These are phyloP conservation scores for Colletes latitarsis DNA, from an alignment of 1,140 invertebrate genomes.

Conservation along the genomic window DNA sequence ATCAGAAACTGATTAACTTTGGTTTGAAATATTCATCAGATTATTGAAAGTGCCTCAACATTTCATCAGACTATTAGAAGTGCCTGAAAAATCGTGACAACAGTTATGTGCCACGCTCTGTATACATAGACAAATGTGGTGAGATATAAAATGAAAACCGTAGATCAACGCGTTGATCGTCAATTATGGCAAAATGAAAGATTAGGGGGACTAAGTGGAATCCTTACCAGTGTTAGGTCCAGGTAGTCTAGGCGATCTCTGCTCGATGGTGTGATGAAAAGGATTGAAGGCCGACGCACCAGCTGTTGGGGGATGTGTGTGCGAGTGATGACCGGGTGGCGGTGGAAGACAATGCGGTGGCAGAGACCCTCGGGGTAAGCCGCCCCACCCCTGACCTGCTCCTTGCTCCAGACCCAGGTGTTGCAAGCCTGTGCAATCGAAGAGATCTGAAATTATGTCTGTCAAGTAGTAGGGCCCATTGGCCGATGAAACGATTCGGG, in stretches of 20 bases:
- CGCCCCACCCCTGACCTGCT: constrained; percentile 77
- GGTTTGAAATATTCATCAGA: too few relatives aligned
- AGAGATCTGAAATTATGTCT: constrained; percentile 64
- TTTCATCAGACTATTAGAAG: too few relatives aligned
- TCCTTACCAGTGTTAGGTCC: constrained; percentile 71
- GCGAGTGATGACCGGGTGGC: constrained; percentile 77
- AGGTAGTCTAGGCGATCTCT: constrained; percentile 76
- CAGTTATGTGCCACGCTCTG: too few relatives aligned
- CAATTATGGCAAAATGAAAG: too few relatives aligned
- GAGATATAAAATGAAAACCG: too few relatives aligned
- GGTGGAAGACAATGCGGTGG: constrained; percentile 79
- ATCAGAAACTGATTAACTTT: too few relatives aligned
- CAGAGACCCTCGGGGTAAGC: constrained; percentile 75
- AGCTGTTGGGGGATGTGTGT: constrained; percentile 73
- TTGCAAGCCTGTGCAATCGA: constrained; percentile 75
- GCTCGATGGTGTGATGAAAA: constrained; percentile 78
- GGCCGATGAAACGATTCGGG: not conserved
- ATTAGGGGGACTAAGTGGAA: not conserved
- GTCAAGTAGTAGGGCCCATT: constrained; percentile 27
- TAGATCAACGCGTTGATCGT: not conserved
- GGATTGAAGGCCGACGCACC: constrained; percentile 79
- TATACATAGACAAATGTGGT: too few relatives aligned
- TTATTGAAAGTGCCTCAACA: too few relatives aligned
- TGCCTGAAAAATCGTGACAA: too few relatives aligned
- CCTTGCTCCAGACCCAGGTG: constrained; percentile 78